These are phyloP conservation scores for Drosophila sp. DNA, from an alignment of 1,140 invertebrate genomes.

Conservation along the genomic window DNA sequence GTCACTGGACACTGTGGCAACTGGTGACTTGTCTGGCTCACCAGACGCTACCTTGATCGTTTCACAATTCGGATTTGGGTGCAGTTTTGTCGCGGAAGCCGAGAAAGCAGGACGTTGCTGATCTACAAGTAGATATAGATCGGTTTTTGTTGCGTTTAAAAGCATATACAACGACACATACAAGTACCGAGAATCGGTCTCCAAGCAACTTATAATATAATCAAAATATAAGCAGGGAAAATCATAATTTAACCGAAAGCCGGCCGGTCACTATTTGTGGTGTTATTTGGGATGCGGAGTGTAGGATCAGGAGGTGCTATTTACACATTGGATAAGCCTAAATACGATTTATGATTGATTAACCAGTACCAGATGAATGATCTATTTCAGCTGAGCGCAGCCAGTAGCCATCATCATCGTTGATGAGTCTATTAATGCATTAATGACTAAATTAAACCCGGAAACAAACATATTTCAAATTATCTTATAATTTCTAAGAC, in stretches of 20 bases:
- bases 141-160: slow-evolving; percentile 66
- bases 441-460: too few species aligned
- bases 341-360: neutral
- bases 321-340: slow-evolving; percentile 11
- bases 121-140: slow-evolving; percentile 85
- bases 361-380: slow-evolving; percentile 15
- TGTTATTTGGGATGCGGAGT: slow-evolving; percentile 15
- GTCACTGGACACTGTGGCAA: slow-evolving; percentile 4
- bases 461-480: neutral
- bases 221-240: slow-evolving; percentile 40
- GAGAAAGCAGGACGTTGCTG: slow-evolving; percentile 85
- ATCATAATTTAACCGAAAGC: slow-evolving; percentile 43
- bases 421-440: too few species aligned
- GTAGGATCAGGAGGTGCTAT: slow-evolving; percentile 12
- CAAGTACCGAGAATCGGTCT: slow-evolving; percentile 51
- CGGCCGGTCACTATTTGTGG: slow-evolving; percentile 17
- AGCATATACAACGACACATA: slow-evolving; percentile 74
- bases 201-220: slow-evolving; percentile 66
- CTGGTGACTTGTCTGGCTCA: slow-evolving; percentile 32
- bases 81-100: slow-evolving; percentile 83
- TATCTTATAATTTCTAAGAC: too few species aligned
- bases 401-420: too few species aligned
- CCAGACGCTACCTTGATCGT: slow-evolving; percentile 51
- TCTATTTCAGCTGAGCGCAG: neutral
- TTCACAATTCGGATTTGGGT: slow-evolving; percentile 80